These are phyloP conservation scores for Cydia fagiglandana DNA, from an alignment of 1,140 invertebrate genomes.

Conservation along the genomic window DNA sequence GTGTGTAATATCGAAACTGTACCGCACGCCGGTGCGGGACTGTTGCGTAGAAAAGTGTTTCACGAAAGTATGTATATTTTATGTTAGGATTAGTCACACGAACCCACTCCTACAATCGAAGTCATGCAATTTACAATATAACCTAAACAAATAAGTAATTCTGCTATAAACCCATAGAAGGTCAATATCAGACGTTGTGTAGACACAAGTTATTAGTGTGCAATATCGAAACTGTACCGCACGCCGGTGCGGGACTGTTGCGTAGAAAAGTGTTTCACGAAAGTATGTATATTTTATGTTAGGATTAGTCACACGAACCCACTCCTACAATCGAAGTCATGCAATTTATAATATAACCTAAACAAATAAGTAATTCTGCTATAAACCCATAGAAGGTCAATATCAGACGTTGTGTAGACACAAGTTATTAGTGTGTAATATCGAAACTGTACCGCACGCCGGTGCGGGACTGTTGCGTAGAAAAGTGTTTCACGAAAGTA, in stretches of 20 bases:
- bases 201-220: neutral
- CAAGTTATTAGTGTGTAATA: neutral
- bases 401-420: neutral
- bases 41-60: neutral
- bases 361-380: neutral
- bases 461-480: neutral
- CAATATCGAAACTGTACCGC: conserved; percentile 2
- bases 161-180: neutral
- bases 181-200: neutral
- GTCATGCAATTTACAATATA: no score
- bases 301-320: no score
- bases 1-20: neutral
- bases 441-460: neutral
- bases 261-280: neutral
- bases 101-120: no score
- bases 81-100: no score
- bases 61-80: no score
- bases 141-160: neutral
- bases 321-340: no score
- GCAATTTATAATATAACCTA: no score
- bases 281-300: no score
- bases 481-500: neutral
- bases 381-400: neutral
- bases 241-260: neutral
- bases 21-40: neutral